A percentile compares a stretch with the other conserved stretches of the same genome.
These are phyloP conservation scores for Scaptomyza tumidula DNA, from an alignment of 2,888 invertebrate genomes.

Conservation along the genomic window DNA sequence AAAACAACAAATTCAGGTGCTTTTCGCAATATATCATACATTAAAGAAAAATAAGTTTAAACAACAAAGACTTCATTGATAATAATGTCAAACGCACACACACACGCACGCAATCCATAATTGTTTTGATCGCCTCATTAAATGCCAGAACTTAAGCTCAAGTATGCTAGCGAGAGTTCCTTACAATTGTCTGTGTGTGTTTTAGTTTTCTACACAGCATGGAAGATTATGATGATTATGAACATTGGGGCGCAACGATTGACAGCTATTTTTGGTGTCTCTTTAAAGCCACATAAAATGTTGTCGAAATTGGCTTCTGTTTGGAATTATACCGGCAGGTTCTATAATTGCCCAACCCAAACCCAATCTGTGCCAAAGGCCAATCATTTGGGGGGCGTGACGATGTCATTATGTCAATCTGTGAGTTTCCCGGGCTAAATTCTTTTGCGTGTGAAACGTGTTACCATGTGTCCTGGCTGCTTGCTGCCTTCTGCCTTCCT, in stretches of 20 bases:
- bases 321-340: conserved; percentile 63
- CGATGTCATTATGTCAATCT: conserved; percentile 77
- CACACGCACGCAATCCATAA: conserved; percentile 55
- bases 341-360: conserved; percentile 59
- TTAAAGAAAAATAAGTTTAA: conserved; percentile 36
- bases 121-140: conserved; percentile 80
- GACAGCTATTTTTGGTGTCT: conserved; percentile 36
- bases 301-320: conserved; percentile 60
- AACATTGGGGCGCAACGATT: conserved; percentile 50
- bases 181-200: conserved; percentile 21
- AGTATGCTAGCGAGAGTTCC: conserved; percentile 23
- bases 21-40: conserved; percentile 21
- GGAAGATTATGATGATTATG: conserved; percentile 71
- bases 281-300: conserved; percentile 66
- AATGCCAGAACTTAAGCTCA: conserved; percentile 74
- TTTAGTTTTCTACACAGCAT: conserved; percentile 38
- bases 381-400: conserved; percentile 77
- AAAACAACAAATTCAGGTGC: conserved; percentile 11
- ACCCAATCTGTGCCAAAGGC: conserved; percentile 44
- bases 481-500: background rate
- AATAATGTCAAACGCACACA: conserved; percentile 61
- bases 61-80: conserved; percentile 62
- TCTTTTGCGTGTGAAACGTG: conserved; percentile 61
- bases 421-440: conserved; percentile 47
- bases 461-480: conserved; percentile 28